A percentile compares a stretch with the other conserved stretches of the same genome.
These are phyloP conservation scores for Tortrix viridana DNA, from an alignment of 2,888 invertebrate species.

Conservation along the genomic window DNA sequence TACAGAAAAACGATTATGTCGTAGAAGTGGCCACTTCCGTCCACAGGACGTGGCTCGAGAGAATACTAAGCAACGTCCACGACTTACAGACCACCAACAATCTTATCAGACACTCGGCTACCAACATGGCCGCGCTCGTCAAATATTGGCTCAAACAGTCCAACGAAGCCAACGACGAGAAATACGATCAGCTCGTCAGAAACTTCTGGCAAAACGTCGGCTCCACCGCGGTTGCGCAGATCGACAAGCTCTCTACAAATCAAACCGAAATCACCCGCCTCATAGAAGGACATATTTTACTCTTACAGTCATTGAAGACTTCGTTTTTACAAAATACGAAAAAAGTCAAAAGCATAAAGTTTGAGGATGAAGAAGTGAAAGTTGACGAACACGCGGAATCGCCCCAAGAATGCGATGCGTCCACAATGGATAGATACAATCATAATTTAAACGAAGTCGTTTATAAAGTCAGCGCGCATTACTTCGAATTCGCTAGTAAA, in stretches of 20 bases:
- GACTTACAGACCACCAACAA: conserved; percentile 46
- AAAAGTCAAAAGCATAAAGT: conserved; percentile 58
- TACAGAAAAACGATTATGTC: conserved; percentile 49
- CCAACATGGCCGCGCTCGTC: conserved; percentile 55
- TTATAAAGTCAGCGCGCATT: conserved; percentile 75
- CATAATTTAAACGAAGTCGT: conserved; percentile 74
- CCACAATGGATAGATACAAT: conserved; percentile 59
- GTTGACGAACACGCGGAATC: background rate
- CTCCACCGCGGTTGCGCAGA: conserved; percentile 55
- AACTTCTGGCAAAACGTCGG: conserved; percentile 73
- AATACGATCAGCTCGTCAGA: conserved; percentile 61
- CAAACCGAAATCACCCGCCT: conserved; percentile 68
- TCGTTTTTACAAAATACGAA: conserved; percentile 52
- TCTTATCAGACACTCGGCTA: conserved; percentile 55
- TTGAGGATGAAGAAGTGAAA: conserved; percentile 49
- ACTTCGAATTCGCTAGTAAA: conserved; percentile 80
- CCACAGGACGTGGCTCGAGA: conserved; percentile 61
- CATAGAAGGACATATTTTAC: conserved; percentile 64
- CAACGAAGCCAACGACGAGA: conserved; percentile 47
- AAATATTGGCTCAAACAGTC: conserved; percentile 66
- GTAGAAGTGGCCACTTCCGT: conserved; percentile 52
- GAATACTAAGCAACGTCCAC: conserved; percentile 41
- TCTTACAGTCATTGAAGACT: conserved; percentile 59
- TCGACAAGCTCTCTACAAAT: conserved; percentile 66
- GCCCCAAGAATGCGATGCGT: conserved; percentile 43